Evolutionary conservation across 1,140 invertebrate genomes (phyloP), one percentile per base, ranked within the genome.

Genomic region (Drosophila sp.): DNA sequence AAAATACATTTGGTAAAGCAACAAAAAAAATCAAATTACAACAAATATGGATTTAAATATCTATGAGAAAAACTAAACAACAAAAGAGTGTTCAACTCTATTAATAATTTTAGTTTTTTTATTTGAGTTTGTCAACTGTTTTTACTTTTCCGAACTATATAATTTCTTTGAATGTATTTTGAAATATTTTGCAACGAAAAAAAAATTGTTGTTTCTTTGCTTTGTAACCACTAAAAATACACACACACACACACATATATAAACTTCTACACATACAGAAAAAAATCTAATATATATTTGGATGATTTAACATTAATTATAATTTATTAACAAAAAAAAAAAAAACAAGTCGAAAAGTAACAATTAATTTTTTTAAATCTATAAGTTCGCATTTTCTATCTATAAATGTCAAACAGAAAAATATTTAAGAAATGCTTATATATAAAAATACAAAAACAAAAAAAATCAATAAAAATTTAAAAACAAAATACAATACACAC

Each of bases 371-470:
- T 72, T 65, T 76, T 79, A 61, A 58, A 69, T 41, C 47, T 72
- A 72, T 79, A 76, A 69, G 76, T 86, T 87, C 54, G 78, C 82
- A 82, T 86, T 85, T 85, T 87, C 62, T 87, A 83, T 80, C 64
- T 77, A 79, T 72, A 79, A 83, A 82, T 82, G 79, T 79, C 69
- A 83, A 87, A 71, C 79, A 79, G 55, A 72, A 65, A 68, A 60
- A 87, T 76, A 79, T 55, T 79, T 79, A 82, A 69, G 61, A 72
- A 85, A 85, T 80, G 81, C 81, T 84, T 84, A 67, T 74, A 69
- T 40, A 72, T 67, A 72, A 55, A 71, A 61, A 33, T 40, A 72
- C 71, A 62, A 58, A 72, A 55, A 68, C 58, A 76, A 61, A 35
- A 40, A 79, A 55, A 57, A 70, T 64, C 40, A 84, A 78, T 65